Base-by-base conservation (phyloP, 2,797 vertebrate species). In the Malurus splendens region DNA sequence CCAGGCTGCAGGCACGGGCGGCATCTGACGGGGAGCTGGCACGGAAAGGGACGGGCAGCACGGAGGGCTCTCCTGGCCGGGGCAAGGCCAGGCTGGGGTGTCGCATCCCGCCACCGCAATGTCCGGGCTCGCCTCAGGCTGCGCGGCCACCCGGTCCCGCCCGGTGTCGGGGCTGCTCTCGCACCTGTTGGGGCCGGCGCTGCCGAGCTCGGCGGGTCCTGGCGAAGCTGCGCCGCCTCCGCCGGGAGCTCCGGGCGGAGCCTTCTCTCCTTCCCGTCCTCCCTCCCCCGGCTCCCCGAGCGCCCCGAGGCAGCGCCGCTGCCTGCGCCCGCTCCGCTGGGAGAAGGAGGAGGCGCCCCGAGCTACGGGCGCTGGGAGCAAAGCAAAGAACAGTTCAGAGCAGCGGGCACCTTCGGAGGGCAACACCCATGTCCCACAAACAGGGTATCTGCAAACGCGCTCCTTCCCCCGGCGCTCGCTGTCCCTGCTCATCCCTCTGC, bases 181-280 rank as follows among this genome's bases (percentile, higher is more conserved):
- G 2, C 82, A 86, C 82, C 93, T 62, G 86, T 38, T 5, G 7
- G 48, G 22, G 44, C 41, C 28, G 57, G 24, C 28, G n/a, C 36
- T 30, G 38, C 50, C 39, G 38, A 25, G 65, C 45, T 52, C 70
- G 47, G n/a, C 28, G 51, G 22, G 33, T 50, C 41, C 57, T 32
- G 78, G 28, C 51, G 57, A 62, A 68, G 82, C 76, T 42, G 90
- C 88, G 18, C 90, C 90, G 90, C 90, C 92, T 74, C 89, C 90
- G 64, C 88, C 86, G 85, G 86, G 86, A 90, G 87, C 94, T 93
- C 87, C 94, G 93, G 93, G 94, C 93, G 92, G 93, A 93, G 94
- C 94, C 78, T 86, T 18, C 55, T 36, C 86, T 48, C 10, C 80
- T 64, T 74, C 77, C 66, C 92, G 77, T 56, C 32, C 84, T 47